phyloP scores from a whole-genome alignment of 1,140 invertebrate species.

The Ceratoteleas bidentatus region DNA sequence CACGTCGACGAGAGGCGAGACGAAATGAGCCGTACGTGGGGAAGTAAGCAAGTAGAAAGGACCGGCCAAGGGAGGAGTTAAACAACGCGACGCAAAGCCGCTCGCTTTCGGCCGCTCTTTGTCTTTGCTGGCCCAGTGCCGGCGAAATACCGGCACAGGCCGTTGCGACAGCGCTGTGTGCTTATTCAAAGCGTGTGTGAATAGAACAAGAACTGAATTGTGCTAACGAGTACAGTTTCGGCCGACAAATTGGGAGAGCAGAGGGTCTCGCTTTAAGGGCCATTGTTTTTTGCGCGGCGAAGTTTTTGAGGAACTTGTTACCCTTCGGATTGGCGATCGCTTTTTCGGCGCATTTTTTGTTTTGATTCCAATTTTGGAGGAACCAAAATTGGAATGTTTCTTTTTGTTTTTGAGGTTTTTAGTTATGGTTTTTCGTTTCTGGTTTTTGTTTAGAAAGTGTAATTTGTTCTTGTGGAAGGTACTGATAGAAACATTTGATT shows the following conservation, averaged over 20 bases:
- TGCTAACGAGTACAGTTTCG: conserved; percentile 5
- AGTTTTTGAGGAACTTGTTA: not conserved
- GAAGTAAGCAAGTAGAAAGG: conserved; percentile 59
- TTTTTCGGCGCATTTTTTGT: not conserved
- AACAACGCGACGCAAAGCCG: conserved; percentile 71
- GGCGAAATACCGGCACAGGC: conserved; percentile 31
- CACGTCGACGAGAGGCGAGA: conserved; percentile 49
- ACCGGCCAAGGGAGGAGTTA: conserved; percentile 69
- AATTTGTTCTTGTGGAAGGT: too few relatives aligned
- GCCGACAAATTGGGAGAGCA: not conserved
- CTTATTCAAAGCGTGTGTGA: conserved; percentile 28
- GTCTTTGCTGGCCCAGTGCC: conserved; percentile 22
- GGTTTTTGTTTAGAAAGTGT: too few relatives aligned
- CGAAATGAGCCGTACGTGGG: conserved; percentile 37
- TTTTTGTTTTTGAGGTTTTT: too few relatives aligned
- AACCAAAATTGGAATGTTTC: too few relatives aligned
- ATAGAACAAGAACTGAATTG: conserved; percentile 28
- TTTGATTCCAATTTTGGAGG: too few relatives aligned
- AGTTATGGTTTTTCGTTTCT: too few relatives aligned
- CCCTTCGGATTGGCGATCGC: not conserved
- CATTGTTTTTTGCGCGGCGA: not conserved
- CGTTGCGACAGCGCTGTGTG: conserved; percentile 22
- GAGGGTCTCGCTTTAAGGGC: not conserved
- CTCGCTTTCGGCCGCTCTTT: conserved; percentile 45
- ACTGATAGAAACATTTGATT: too few relatives aligned